These are phyloP conservation scores for Drosophila bifasciata DNA, from an alignment of 1,140 invertebrate species.

Conservation along the genomic window DNA sequence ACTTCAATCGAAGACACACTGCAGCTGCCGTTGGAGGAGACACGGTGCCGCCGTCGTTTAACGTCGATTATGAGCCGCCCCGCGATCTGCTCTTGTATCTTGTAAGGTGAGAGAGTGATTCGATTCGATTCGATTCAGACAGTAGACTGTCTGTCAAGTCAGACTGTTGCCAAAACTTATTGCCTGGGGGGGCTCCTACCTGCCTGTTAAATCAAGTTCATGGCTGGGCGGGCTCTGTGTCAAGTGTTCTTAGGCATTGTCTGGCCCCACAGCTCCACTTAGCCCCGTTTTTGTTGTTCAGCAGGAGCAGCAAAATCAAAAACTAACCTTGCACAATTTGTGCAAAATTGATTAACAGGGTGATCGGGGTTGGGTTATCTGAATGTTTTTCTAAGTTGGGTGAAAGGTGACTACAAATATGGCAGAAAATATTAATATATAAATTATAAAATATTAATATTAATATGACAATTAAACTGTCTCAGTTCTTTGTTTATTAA, in stretches of 20 bases:
- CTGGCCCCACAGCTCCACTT: slow-evolving; percentile 51
- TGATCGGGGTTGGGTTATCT: slow-evolving; percentile 19
- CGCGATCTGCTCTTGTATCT: slow-evolving; percentile 87
- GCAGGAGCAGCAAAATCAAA: slow-evolving; percentile 9
- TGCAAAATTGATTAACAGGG: slow-evolving; percentile 42
- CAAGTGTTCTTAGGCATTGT: slow-evolving; percentile 69
- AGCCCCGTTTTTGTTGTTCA: slow-evolving; percentile 17
- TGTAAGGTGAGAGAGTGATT: slow-evolving; percentile 86
- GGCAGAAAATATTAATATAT: too few relatives aligned
- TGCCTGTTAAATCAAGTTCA: slow-evolving; percentile 79
- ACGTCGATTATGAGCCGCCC: slow-evolving; percentile 86
- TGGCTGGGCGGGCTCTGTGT: slow-evolving; percentile 65
- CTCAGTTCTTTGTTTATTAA: too few relatives aligned
- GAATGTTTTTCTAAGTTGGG: neutral
- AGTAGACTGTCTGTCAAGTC: too few relatives aligned
- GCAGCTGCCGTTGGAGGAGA: slow-evolving; percentile 43
- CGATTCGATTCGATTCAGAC: too few relatives aligned
- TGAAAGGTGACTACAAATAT: slow-evolving; percentile 8
- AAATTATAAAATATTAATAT: too few relatives aligned
- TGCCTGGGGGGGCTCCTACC: slow-evolving; percentile 18
- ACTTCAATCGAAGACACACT: slow-evolving; percentile 34
- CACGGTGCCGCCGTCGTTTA: slow-evolving; percentile 54
- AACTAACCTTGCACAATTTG: slow-evolving; percentile 75
- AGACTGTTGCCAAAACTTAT: slow-evolving; percentile 30
- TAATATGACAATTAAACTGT: too few relatives aligned